Base-by-base conservation (phyloP, 35 echinoderm and acorn worm genomes). In the Apostichopus japonicus region DNA sequence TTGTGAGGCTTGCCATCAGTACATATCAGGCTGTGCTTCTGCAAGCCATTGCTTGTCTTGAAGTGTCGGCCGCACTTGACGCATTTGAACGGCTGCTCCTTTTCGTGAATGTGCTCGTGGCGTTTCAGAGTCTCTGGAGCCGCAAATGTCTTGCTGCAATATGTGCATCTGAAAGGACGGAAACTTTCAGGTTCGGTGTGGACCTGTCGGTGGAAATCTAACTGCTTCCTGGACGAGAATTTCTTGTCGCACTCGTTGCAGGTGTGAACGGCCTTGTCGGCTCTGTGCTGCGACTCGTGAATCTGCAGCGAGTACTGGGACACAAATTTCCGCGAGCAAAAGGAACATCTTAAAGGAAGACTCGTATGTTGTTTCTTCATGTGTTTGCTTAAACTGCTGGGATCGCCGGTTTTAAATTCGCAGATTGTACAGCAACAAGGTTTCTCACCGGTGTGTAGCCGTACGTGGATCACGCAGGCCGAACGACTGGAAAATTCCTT, bases 101-200 rank as follows among this genome's bases (percentile, higher is more conserved):
- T 89, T 73, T 89, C 86, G 62, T 89, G 86, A 8, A 89, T 51
- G 6, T 89, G 86, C 67, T 89, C 86, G 61, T 89, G 86, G 22
- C 86, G 59, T 54, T 89, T 67, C 5, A 89, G 63, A 15, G 61
- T 19, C 56, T 89, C 86, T 1, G 86, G 21, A 4, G 86, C 24
- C 33, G 56, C 27, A 19, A 89, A 89, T 17, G 86, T 89, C 16
- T 89, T 73, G 56, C 52, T n/a, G 61, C 86, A 89, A 23, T 89
- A 23, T 10, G 86, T 89, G 61, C 86, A 89, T 23, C 86, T 89
- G 27, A 72, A 84, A 23, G 81, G 81, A 24, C 81, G 81, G 53
- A 84, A 84, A 1, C 54, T 27, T 23, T 57, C 54, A 21, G 81
- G 51, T 23, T 75, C 71, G 7, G 22, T 9, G 51, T 82, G 79